Evolutionary conservation across 2,113 vertebrate species (phyloP).

Genomic region (Psephotus haematonotus): DNA sequence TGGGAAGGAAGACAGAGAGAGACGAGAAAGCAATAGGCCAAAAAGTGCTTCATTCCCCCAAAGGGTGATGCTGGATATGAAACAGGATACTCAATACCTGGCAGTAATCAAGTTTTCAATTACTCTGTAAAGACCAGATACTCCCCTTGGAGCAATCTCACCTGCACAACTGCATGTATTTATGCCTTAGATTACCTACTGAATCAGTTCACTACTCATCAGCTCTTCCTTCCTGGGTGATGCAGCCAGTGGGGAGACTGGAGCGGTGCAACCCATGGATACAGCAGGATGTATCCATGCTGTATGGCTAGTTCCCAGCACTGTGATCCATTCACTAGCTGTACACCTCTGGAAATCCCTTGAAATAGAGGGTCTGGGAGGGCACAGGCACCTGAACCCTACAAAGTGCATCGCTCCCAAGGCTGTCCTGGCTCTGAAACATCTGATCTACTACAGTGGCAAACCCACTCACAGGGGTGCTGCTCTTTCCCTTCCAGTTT

Average conservation of each 20-base stretch:
- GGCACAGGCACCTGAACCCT: not conserved
- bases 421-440: not conserved
- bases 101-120: not conserved
- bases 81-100: not conserved
- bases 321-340: not conserved
- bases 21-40: not conserved
- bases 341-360: not conserved
- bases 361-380: not conserved
- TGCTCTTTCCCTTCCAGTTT: not conserved
- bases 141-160: not conserved
- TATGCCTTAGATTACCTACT: not conserved
- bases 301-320: accelerated
- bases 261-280: accelerated
- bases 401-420: accelerated
- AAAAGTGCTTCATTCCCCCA: not conserved
- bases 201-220: not conserved
- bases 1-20: not conserved
- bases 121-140: not conserved
- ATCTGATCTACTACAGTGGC: not conserved
- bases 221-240: not conserved
- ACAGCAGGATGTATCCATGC: not conserved
- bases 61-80: not conserved
- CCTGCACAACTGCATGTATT: not conserved
- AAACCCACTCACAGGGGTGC: not conserved
- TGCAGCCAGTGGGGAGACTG: not conserved